These are phyloP conservation scores for Atta colombica DNA, from an alignment of 1,140 invertebrate genomes.

Conservation along the genomic window DNA sequence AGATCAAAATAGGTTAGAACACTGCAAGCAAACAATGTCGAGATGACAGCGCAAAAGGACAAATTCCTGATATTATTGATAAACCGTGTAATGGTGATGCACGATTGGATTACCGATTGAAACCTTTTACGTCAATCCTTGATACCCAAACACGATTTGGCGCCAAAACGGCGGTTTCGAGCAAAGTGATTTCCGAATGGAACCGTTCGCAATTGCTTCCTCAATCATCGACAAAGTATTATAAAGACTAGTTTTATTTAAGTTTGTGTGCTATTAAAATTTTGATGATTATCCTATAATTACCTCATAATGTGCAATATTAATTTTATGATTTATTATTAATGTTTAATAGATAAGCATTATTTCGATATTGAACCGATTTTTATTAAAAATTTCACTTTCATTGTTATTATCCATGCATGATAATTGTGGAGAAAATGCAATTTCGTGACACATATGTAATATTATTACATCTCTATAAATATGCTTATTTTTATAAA, in stretches of 20 bases:
- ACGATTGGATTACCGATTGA: neutral
- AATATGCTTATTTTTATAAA: neutral
- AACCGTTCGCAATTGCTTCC: neutral
- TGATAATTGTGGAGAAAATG: neutral
- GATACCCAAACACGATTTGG: constrained; percentile 55
- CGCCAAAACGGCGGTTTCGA: constrained; percentile 70
- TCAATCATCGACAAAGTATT: neutral
- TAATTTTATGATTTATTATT: neutral
- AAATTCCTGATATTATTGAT: neutral
- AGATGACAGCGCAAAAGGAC: neutral
- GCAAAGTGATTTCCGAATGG: constrained; percentile 1
- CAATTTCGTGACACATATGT: neutral
- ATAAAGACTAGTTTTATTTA: neutral
- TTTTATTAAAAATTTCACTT: neutral
- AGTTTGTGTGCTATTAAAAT: neutral
- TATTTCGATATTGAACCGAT: neutral
- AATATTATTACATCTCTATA: neutral
- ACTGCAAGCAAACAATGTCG: neutral
- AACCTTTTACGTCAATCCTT: neutral
- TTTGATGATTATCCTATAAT: too few relatives aligned
- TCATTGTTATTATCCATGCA: neutral
- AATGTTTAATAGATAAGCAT: neutral
- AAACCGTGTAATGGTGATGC: too few relatives aligned
- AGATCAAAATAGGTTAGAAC: neutral
- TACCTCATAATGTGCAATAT: neutral